These are phyloP conservation scores for Cynoglossus semilaevis DNA, from an alignment of 2,113 vertebrate species.

Conservation along the genomic window DNA sequence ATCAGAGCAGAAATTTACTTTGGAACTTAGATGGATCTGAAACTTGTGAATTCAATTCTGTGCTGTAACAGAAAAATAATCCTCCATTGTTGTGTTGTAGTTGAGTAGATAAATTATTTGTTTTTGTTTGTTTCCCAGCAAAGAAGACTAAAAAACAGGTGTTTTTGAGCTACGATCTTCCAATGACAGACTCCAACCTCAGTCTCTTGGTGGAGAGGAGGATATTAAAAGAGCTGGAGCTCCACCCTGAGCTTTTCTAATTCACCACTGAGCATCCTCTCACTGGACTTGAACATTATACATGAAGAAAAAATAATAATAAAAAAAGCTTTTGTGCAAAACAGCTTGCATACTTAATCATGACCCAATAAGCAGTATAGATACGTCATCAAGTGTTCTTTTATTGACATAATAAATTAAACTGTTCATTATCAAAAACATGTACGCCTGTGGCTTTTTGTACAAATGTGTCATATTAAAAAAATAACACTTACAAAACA, in stretches of 20 bases:
- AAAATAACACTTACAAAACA: conserved; percentile 73
- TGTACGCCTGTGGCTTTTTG: conserved; percentile 75
- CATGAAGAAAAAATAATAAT: too few species aligned
- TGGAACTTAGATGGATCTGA: too few species aligned
- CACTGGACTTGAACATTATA: not conserved
- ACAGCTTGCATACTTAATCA: not conserved
- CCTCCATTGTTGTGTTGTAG: too few species aligned
- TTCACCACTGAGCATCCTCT: not conserved
- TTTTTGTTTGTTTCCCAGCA: conserved; percentile 76
- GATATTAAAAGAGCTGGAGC: conserved; percentile 92
- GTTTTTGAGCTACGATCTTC: conserved; percentile 92
- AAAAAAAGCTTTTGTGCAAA: not conserved
- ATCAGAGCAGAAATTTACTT: too few species aligned
- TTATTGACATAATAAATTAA: conserved; percentile 76
- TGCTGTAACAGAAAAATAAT: too few species aligned
- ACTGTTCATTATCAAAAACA: conserved; percentile 78
- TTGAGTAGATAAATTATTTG: not conserved
- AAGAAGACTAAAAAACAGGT: conserved; percentile 96
- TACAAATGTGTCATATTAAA: conserved; percentile 78
- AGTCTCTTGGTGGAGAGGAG: conserved; percentile 88
- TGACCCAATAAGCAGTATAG: conserved; percentile 30
- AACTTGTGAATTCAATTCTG: too few species aligned
- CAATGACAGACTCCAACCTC: conserved; percentile 80
- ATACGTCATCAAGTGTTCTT: conserved; percentile 56
- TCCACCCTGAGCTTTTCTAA: conserved; percentile 89